These are phyloP conservation scores for Mugil cephalus DNA, from an alignment of 2,113 vertebrate genomes.

Conservation along the genomic window DNA sequence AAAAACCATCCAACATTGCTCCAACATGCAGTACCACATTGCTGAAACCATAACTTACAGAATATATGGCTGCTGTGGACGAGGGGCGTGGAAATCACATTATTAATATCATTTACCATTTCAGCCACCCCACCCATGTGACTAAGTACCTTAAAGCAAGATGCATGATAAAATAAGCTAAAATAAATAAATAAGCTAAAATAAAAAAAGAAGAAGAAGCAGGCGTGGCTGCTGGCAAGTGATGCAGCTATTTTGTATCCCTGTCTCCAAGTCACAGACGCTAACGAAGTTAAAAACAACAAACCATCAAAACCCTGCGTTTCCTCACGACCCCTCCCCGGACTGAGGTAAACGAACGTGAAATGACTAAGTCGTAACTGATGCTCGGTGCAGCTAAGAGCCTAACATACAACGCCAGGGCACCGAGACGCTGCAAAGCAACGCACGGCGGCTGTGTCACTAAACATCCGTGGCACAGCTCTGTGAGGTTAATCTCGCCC, in stretches of 20 bases:
- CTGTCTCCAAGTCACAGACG: not conserved
- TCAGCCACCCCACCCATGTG: not conserved
- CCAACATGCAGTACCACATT: not conserved
- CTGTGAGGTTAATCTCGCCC: constrained; percentile 45
- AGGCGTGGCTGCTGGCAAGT: not conserved
- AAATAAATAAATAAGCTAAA: not conserved
- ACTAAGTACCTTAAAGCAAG: not conserved
- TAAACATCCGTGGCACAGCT: not conserved
- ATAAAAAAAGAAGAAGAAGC: not conserved
- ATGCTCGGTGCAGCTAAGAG: constrained; percentile 3
- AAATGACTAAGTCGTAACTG: constrained; percentile 9
- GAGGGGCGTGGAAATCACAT: not conserved
- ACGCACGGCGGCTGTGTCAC: not conserved
- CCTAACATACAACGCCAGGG: not conserved
- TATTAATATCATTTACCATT: not conserved
- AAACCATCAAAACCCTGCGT: constrained; percentile 1
- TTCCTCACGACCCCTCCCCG: constrained; percentile 5
- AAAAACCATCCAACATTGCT: not conserved
- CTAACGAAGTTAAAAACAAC: not conserved
- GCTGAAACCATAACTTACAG: not conserved
- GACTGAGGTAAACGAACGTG: not conserved
- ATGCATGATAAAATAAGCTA: no score
- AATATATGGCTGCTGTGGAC: not conserved
- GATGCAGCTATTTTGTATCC: constrained; percentile 7
- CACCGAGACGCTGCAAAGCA: not conserved